These are phyloP conservation scores for Stichodactyla helianthus DNA, from an alignment of 64 coral and sea anemone species.

Conservation along the genomic window DNA sequence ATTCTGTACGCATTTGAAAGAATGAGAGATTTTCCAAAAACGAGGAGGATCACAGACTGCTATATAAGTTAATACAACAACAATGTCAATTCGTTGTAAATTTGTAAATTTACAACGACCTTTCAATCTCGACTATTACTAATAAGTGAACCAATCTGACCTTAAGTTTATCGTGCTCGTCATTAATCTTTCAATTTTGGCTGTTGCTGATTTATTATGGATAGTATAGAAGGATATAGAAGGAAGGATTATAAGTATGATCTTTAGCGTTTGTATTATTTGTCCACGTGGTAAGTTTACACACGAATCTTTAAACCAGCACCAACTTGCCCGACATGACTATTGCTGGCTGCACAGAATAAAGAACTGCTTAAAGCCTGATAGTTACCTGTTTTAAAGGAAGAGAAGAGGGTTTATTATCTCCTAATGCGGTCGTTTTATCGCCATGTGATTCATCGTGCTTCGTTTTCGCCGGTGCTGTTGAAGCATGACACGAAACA, in stretches of 20 bases:
- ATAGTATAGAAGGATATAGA: background rate
- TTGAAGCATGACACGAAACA: conserved; percentile 10
- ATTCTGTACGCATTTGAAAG: too few relatives aligned
- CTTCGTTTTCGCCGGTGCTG: background rate
- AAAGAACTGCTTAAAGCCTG: background rate
- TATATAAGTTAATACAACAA: too few relatives aligned
- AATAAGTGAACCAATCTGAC: too few relatives aligned
- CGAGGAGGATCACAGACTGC: too few relatives aligned
- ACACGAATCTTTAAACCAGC: background rate
- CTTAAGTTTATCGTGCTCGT: too few relatives aligned
- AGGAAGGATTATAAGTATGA: too few relatives aligned
- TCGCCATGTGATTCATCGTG: conserved; percentile 1
- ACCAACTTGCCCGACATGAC: background rate
- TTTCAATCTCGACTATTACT: too few relatives aligned
- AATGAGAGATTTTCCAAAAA: too few relatives aligned
- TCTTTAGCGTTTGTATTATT: background rate
- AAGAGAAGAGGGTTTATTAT: background rate
- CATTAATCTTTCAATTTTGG: too few relatives aligned
- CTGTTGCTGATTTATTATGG: background rate
- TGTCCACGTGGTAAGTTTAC: background rate
- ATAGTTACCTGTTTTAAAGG: background rate
- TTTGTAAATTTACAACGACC: too few relatives aligned
- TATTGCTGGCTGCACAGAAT: background rate
- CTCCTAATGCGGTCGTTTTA: background rate
- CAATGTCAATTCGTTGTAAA: too few relatives aligned